Percentiles rank a stretch among this genome's conserved stretches.
Evolutionary conservation across 2,113 vertebrate genomes (phyloP).

Genomic region (Syrrhaptes paradoxus): DNA sequence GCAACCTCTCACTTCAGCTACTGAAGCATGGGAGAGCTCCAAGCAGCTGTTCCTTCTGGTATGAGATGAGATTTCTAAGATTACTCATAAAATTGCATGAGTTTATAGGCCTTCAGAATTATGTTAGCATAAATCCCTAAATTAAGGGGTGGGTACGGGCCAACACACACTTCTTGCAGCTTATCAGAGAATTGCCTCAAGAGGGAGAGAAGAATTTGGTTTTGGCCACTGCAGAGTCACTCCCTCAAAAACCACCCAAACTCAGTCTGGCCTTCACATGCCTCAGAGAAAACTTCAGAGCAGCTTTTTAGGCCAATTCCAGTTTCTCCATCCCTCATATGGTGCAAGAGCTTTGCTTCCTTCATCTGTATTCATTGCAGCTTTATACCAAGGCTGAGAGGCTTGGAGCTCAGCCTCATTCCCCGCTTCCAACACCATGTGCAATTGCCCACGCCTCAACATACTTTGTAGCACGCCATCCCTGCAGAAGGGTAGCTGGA

Average conservation of each 20-base stretch:
- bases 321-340: neutral
- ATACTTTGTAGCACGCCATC: neutral
- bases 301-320: neutral
- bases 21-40: neutral
- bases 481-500: constrained; percentile 5
- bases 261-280: neutral
- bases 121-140: neutral
- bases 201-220: neutral
- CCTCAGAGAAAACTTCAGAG: neutral
- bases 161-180: neutral
- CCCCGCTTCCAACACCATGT: neutral
- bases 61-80: neutral
- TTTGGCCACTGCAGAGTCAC: neutral
- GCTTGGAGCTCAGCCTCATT: neutral
- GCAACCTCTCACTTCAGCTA: neutral
- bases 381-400: neutral
- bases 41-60: neutral
- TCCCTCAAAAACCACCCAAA: neutral
- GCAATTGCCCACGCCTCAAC: neutral
- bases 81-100: neutral
- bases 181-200: neutral
- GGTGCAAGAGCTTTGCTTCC: neutral
- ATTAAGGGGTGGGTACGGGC: neutral
- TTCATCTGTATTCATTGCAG: neutral
- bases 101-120: neutral